phyloP scores from a whole-genome alignment of 2,797 vertebrate species.

The Pampus argenteus region DNA sequence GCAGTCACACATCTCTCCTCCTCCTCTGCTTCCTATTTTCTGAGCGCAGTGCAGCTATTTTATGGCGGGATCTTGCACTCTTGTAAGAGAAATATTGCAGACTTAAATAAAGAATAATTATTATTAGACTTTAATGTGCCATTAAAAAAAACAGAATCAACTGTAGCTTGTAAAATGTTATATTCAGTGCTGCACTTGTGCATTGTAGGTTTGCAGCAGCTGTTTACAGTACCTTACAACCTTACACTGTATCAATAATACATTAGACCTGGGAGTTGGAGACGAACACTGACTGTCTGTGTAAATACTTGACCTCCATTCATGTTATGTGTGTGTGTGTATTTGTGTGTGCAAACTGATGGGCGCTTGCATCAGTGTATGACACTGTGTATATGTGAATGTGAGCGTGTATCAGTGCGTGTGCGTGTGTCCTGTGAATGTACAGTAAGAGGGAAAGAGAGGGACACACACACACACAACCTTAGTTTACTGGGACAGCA shows the following conservation, averaged over 20 bases:
- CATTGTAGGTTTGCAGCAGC: not conserved
- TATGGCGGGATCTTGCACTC: constrained; percentile 35
- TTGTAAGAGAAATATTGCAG: constrained; percentile 38
- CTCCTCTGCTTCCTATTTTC: not conserved
- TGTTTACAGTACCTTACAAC: not conserved
- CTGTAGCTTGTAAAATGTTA: not conserved
- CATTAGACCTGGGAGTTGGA: not conserved
- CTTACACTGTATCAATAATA: constrained; percentile 22
- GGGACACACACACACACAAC: not conserved
- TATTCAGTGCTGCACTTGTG: not conserved
- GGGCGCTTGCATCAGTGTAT: not conserved
- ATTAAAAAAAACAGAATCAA: too few relatives aligned
- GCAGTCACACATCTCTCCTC: not conserved
- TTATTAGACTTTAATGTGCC: not conserved
- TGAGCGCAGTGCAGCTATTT: not conserved
- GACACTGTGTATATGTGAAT: not conserved
- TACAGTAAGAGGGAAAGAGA: not conserved
- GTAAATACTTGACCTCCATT: constrained; percentile 11
- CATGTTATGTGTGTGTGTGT: not conserved
- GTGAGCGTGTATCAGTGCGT: not conserved
- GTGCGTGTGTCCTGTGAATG: not conserved
- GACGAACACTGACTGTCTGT: not conserved
- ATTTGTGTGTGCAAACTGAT: constrained; percentile 8
- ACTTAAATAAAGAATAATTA: not conserved
- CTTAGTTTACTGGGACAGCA: not conserved